Evolutionary conservation across 2,797 vertebrate species (phyloP), one percentile per base, ranked within the genome.

Genomic region (Calcarius lapponicus): DNA sequence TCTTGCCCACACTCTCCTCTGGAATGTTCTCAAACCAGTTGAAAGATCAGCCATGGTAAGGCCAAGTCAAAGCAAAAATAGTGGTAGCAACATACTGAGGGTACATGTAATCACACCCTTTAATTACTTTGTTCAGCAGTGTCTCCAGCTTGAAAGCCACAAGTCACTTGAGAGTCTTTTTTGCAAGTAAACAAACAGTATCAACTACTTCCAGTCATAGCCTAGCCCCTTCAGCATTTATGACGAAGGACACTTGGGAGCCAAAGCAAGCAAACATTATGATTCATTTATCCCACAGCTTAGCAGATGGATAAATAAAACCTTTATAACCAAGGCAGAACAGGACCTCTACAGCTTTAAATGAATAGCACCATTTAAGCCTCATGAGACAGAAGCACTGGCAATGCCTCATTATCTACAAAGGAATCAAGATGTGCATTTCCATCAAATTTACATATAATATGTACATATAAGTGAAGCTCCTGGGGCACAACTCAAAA

Each of bases 261-360:
- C 86, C 92, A 96, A 95, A 90, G n/a, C n/a, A 96, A 96, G 61
- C 86, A 95, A 96, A 93, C 83, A 93, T 64, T 32, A 54, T 96
- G 95, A 95, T 43, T 95, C 83, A 94, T 57, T 51, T 67, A 32
- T 53, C 26, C 90, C 43, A 26, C 56, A 90, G 40, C 48, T 92
- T 58, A 66, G 20, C 62, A 81, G 82, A 83, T 18, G 34, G 62
- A 66, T 51, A 89, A 91, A 79, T 66, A 51, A 93, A 72, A 62
- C 43, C 50, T 42, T 38, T 54, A 54, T 50, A 81, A 54, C 22
- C 25, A 61, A 54, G 31, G 53, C n/a, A 76, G 66, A 94, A 80
- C 45, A 86, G 34, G 70, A 79, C 15, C 11, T 91, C 24, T 42
- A 9, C 57, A 72, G 26, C 51, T 74, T 89, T 67, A 69, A 74